These are phyloP conservation scores for Bombus polaris DNA, from an alignment of 1,140 invertebrate species.

Conservation along the genomic window DNA sequence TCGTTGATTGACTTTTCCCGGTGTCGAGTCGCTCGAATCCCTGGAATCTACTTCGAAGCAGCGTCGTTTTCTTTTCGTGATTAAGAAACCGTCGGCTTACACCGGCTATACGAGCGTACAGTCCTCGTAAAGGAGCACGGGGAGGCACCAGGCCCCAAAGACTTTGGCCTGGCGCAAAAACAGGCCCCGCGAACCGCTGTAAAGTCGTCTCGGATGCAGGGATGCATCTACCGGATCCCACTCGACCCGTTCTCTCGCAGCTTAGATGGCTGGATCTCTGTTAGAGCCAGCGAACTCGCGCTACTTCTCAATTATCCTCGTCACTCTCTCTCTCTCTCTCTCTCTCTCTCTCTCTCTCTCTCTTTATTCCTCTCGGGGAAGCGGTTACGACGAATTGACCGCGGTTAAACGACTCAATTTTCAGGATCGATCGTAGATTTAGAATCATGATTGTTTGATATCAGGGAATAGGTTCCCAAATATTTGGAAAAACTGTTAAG, in stretches of 20 bases:
- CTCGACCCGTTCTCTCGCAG: background rate
- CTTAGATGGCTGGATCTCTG: slow-evolving; percentile 2
- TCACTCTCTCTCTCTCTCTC: background rate
- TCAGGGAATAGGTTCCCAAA: background rate
- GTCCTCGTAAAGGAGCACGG: slow-evolving; percentile 58
- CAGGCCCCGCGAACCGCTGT: slow-evolving; percentile 71
- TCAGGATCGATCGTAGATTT: background rate
- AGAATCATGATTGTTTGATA: background rate
- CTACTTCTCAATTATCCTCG: slow-evolving; percentile 26
- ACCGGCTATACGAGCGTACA: slow-evolving; percentile 45
- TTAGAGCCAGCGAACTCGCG: background rate
- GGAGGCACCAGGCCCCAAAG: slow-evolving; percentile 41
- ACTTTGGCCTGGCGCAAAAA: slow-evolving; percentile 66
- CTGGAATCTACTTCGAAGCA: slow-evolving; percentile 37
- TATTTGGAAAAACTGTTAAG: background rate
- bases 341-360: background rate
- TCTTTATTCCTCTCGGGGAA: background rate
- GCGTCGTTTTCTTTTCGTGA: slow-evolving; percentile 54
- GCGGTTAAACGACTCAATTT: slow-evolving; percentile 12
- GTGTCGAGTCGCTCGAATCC: slow-evolving; percentile 23
- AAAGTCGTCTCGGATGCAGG: slow-evolving; percentile 70
- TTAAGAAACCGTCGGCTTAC: slow-evolving; percentile 62
- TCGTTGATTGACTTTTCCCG: slow-evolving; percentile 53
- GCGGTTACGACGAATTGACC: background rate
- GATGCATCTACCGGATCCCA: slow-evolving; percentile 64